Base-by-base conservation (phyloP, 2,113 vertebrate species). In the Syngnathus typhle region DNA sequence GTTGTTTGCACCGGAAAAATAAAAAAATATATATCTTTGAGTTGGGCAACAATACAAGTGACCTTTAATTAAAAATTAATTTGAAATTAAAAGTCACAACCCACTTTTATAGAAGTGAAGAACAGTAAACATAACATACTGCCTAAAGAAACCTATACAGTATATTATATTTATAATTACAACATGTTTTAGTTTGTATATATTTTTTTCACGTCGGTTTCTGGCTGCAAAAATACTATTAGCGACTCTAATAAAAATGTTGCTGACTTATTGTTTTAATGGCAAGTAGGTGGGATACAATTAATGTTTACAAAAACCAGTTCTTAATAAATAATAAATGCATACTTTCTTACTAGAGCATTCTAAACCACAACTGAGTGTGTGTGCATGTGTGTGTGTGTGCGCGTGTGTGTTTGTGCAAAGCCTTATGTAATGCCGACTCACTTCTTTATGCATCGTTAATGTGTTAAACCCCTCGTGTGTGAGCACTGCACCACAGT, bases 381-480 rank as follows among this genome's bases (percentile, higher is more conserved):
- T 51, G 67, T 59, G 15, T 13, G 19, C 41, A 6, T 55, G 47
- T 62, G 37, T 64, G 16, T 47, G n/a, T n/a, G 46, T 47, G 46
- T 47, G 46, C 19, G 47, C 19, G 49, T 23, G 27, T 32, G 27
- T 32, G 27, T 32, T 52, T 52, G 49, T 52, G 54, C 73, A 44
- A 21, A 37, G 61, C 52, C 49, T 71, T 47, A 65, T 75, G 49
- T 67, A 63, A 39, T 72, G 67, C 67, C 49, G 66, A 56, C 68
- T 74, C 71, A 76, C 46, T 77, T 23, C 16, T 60, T 60, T 7
- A 64, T 79, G 80, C 68, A 64, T 82, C 78, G 74, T 69, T 70
- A 63, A 69, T 79, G 69, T 82, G 67, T 80, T 75, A 62, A 68
- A 75, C 60, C 73, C 36, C 67, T 77, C 9, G 38, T 79, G 69